Evolutionary conservation across 2,113 vertebrate genomes (phyloP), one percentile per base, ranked within the genome.

Genomic region (Mesitornis unicolor): DNA sequence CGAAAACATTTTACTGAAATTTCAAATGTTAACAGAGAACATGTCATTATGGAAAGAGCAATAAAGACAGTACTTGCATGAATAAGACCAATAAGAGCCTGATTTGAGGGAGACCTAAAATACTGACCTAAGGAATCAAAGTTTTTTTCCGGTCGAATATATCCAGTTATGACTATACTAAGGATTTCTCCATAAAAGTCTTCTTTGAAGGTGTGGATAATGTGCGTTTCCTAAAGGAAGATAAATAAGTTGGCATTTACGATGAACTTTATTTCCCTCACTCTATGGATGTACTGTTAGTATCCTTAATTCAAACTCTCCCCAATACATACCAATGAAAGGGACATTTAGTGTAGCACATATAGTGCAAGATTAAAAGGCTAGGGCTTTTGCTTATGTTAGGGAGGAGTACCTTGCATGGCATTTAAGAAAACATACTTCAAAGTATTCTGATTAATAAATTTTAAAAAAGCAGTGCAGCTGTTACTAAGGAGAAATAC

Each of bases 161-260:
- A 99, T 85, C 99, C 99, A 84, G 97, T 97, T 95, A 99, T 98
- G 59, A 98, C 99, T 36, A 99, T 98, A 60, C 98, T 99, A 87
- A 99, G 98, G 64, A 98, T 98, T 96, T 99, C 98, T 31, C 99
- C 99, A 47, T 99, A 99, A 65, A 99, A 99, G 96, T 99, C 99
- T 42, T 99, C 98, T 90, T 99, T 98, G 96, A 99, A 99, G 24
- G 97, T 98, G 94, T 99, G 99, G 81, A 99, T 99, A 92, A 99
- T 98, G 83, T 99, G 99, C 0, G 99, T 99, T 98, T 99, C 99
- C 99, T 99, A 86, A 25, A 82, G 67, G 67, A 91, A 93, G 7
- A 92, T 4, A 93, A 88, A 35, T 31, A 86, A 63, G 13, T 56
- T 36, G 21, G 35, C 47, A 81, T 53, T 80, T 92, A 53, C 4